Base-by-base conservation (phyloP, 2,797 vertebrate species). In the Clarias platycephalus region DNA sequence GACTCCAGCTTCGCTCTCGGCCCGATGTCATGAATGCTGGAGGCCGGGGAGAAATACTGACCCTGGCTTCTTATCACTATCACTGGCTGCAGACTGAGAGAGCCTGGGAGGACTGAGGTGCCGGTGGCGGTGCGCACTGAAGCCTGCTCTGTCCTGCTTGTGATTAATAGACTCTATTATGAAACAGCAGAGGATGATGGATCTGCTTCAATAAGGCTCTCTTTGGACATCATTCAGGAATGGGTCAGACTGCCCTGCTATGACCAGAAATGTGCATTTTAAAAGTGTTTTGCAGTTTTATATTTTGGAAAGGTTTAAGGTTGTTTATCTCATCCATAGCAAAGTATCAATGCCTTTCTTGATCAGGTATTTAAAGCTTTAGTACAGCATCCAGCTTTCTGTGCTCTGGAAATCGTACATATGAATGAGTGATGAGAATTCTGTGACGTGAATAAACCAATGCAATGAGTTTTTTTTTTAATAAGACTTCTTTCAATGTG, bases 141-240 rank as follows among this genome's bases (percentile, higher is more conserved):
- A 78, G 82, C 81, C 84, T 57, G 82, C 72, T 87, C 78, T 84
- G 57, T 84, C 86, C 80, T 85, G 77, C 67, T 70, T 82, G 77
- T 86, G 84, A 87, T 88, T 90, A 89, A 88, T 88, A 83, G 81
- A 55, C 75, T 88, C 79, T 64, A 87, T 90, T 89, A 89, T 87
- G 68, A 88, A 84, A 80, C 53, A 82, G 83, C 80, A 81, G 75
- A 86, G 80, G 81, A 86, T 88, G 71, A 87, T 80, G 84, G 37
- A 72, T 88, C 77, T 81, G 84, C 79, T 85, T 89, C 68, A 75
- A 7, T 66, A 58, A 58, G 74, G 66, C 84, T 84, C 40, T 26
- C 28, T 75, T 80, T 83, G 49, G 82, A 80, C 75, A 58, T 82
- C 66, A 88, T 22, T 83, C 76, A 88, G 37, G 66, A 83, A 83